These are phyloP conservation scores for Lasioglossum malachurum DNA, from an alignment of 2,888 invertebrate genomes.

Conservation along the genomic window DNA sequence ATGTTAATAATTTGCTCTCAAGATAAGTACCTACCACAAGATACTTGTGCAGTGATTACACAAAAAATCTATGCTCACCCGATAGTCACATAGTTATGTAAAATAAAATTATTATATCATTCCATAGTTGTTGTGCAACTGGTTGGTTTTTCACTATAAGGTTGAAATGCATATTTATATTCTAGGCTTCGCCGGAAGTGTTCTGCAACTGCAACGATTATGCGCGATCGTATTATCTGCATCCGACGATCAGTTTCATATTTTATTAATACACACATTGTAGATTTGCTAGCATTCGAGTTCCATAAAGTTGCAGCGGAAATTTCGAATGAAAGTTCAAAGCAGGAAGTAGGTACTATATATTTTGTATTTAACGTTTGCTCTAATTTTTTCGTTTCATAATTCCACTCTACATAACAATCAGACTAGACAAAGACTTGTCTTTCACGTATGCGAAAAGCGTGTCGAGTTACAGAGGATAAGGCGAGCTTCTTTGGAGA, in stretches of 20 bases:
- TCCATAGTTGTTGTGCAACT: background rate
- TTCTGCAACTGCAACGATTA: background rate
- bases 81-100: background rate
- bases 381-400: constrained; percentile 2
- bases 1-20: background rate
- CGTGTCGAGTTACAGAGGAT: constrained; percentile 19
- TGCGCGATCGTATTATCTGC: background rate
- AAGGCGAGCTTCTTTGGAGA: background rate
- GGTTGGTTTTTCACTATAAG: background rate
- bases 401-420: constrained; percentile 19
- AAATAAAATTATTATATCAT: background rate
- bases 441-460: constrained; percentile 21
- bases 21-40: background rate
- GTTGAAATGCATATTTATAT: background rate
- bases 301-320: background rate
- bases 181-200: background rate
- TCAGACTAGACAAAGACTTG: background rate
- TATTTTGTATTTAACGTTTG: background rate
- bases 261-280: background rate
- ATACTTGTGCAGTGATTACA: background rate
- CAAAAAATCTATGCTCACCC: background rate
- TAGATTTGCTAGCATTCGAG: background rate
- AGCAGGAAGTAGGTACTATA: background rate
- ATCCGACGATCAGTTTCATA: background rate
- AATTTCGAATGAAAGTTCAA: background rate